A percentile compares a stretch with the other conserved stretches of the same genome.
Evolutionary conservation across 2,888 invertebrate genomes (phyloP).

Genomic region (Muschampia plurimacula): DNA sequence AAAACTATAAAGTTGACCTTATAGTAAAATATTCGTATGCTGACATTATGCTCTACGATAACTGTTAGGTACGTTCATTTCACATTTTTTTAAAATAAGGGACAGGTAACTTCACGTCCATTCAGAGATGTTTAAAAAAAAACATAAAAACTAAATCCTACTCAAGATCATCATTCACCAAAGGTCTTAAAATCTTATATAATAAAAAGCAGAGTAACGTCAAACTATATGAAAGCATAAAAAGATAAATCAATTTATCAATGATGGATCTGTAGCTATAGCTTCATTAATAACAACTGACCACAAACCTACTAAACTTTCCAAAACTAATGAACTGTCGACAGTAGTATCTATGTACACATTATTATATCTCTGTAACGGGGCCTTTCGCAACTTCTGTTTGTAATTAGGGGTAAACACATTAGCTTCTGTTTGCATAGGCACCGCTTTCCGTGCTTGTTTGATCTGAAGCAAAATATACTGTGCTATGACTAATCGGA

Average conservation of each 20-base stretch:
- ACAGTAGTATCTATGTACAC: not conserved
- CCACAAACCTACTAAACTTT: not conserved
- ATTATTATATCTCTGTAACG: slow-evolving; percentile 40
- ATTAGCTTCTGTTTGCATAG: slow-evolving; percentile 81
- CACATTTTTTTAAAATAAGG: too few species aligned
- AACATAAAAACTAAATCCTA: not conserved
- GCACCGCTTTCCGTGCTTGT: slow-evolving; percentile 69
- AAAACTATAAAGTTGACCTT: too few species aligned
- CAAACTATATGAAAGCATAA: not conserved
- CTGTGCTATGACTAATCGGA: slow-evolving; percentile 36
- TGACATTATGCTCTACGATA: too few species aligned
- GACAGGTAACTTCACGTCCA: too few species aligned
- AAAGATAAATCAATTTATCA: not conserved
- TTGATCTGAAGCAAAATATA: slow-evolving; percentile 71
- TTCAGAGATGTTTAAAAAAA: not conserved
- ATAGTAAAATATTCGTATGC: too few species aligned
- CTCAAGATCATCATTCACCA: not conserved
- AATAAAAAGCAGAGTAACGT: too few species aligned
- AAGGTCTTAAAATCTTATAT: too few species aligned
- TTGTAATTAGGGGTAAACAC: slow-evolving; percentile 81
- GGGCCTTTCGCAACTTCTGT: slow-evolving; percentile 72
- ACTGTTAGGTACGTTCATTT: too few species aligned
- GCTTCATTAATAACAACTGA: not conserved
- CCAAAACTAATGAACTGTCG: slow-evolving; percentile 10
- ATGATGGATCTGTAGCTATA: not conserved